phyloP scores from a whole-genome alignment of 2,113 vertebrate genomes.

The Dryoscopus gambensis region DNA sequence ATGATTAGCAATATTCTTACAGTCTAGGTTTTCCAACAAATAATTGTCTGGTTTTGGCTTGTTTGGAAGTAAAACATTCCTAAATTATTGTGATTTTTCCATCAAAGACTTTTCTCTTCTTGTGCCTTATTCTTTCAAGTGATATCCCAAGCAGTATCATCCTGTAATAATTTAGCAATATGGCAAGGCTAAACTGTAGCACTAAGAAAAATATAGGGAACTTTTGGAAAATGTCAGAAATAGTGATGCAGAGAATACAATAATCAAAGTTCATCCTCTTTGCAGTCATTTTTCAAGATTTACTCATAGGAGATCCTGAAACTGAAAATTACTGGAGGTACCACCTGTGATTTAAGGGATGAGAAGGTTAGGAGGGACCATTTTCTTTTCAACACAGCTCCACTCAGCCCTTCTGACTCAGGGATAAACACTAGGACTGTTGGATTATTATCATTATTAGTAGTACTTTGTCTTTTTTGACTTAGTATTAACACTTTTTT shows the following conservation, averaged over 20 bases:
- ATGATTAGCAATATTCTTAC: not conserved
- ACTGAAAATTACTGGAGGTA: not conserved
- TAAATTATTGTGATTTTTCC: not conserved
- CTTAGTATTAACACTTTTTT: not conserved
- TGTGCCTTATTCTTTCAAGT: not conserved
- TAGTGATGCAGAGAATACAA: not conserved
- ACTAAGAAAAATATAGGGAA: not conserved
- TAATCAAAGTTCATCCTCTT: not conserved
- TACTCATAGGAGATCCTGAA: not conserved
- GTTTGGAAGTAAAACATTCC: not conserved
- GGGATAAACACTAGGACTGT: not conserved
- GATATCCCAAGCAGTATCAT: not conserved
- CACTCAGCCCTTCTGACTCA: not conserved
- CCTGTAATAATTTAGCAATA: not conserved
- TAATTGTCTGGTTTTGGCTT: not conserved
- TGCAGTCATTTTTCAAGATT: not conserved
- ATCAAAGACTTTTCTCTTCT: not conserved
- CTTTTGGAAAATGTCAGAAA: not conserved
- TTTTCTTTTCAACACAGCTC: not conserved
- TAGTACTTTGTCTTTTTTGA: not conserved
- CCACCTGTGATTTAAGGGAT: not conserved
- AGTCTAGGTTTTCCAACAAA: not conserved
- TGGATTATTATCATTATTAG: not conserved
- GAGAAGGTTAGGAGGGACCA: not conserved
- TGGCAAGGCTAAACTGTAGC: not conserved